Percentiles rank a stretch among this genome's conserved stretches.
phyloP scores from a whole-genome alignment of 2,888 invertebrate species.

The Pseudococcus longispinus region DNA sequence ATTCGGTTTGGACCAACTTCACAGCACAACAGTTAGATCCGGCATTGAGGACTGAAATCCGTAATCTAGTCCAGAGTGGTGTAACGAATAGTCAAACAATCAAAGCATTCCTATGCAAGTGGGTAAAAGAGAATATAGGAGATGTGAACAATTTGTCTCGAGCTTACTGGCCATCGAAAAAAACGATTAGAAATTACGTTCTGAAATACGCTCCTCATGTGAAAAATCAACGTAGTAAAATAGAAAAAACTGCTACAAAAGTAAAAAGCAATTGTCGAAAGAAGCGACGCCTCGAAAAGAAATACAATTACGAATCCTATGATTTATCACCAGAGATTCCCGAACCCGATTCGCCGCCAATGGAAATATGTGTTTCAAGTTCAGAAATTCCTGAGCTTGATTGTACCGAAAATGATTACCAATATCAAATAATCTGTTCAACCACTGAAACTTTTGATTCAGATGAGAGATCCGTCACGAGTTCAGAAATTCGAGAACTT shows the following conservation, averaged over 20 bases:
- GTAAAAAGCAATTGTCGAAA: neutral
- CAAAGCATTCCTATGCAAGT: neutral
- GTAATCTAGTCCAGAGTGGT: neutral
- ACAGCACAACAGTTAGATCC: neutral
- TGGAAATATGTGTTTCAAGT: neutral
- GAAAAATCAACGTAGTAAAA: neutral
- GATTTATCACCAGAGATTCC: neutral
- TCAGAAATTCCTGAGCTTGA: neutral
- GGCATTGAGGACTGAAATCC: neutral
- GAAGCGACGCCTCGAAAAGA: neutral
- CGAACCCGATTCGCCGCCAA: neutral
- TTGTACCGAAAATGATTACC: neutral
- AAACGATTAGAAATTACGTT: neutral
- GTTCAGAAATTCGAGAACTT: neutral
- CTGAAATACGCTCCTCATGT: neutral
- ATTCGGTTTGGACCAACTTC: neutral
- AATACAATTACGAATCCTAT: neutral
- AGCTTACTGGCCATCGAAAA: neutral
- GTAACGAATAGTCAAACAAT: neutral
- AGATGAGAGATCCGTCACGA: neutral
- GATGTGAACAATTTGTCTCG: neutral
- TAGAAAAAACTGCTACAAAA: neutral
- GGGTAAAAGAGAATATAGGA: neutral
- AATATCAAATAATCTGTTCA: neutral
- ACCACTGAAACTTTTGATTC: neutral